Base-by-base conservation (phyloP, 30 jellyfish, hydroid and myxozoan genomes). In the Catostylus mosaicus region DNA sequence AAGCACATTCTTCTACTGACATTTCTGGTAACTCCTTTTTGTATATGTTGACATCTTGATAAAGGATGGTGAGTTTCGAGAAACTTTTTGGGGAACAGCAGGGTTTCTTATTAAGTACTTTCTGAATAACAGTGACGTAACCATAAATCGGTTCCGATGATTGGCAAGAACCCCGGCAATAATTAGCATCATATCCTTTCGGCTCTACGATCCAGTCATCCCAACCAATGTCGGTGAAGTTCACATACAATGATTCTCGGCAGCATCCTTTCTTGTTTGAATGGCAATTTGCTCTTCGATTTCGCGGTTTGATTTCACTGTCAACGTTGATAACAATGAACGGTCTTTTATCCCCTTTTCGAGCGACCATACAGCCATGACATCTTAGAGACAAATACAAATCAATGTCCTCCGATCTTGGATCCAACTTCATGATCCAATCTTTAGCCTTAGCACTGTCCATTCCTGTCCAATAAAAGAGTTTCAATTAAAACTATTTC, bases 191-290 rank as follows among this genome's bases (percentile, higher is more conserved):
- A 83, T 88, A 88, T 8, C 89, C 93, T 24, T 38, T 47, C 4
- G 97, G 97, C 48, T 69, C 70, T 6, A 88, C 88, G 45, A 88
- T 80, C 97, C 97, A 88, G 75, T 88, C 97, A 56, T 74, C 47
- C 97, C 97, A 88, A 51, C 91, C 88, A 61, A 88, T 67, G 20
- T 79, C 93, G 10, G 97, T 79, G 72, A 88, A 88, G 38, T 88
- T 88, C 23, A 88, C 88, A 57, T 30, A 72, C 18, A 88, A 33
- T 8, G 88, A 64, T 51, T 88, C 89, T 0, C 93, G 93, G 34
- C 97, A 88, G 80, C 97, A 88, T 61, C 69, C 93, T 31, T 50
- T 43, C 71, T 1, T 73, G 50, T 59, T 67, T 23, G 97, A 76
- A 30, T 72, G 86, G 66, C 97, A 88, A 3, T 64, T 78, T 57